Evolutionary conservation across 2,113 vertebrate species (phyloP), one percentile per base, ranked within the genome.

Genomic region (Malurus elegans): DNA sequence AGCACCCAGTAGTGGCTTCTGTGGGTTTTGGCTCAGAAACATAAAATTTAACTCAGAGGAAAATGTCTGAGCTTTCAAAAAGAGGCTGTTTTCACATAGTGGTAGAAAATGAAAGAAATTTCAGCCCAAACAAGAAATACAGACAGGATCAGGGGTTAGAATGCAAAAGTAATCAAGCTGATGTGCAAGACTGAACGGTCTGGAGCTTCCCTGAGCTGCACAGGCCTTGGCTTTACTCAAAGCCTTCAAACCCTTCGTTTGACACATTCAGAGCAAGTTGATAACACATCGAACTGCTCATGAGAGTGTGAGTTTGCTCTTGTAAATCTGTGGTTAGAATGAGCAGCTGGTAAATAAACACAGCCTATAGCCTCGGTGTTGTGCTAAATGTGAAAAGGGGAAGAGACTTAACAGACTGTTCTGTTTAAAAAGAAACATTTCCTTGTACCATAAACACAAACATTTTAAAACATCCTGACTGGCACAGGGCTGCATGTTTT

Each of bases 401-500:
- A 96, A 96, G 92, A 96, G 81, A 75, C 90, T 86, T 54, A 54
- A 70, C 51, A 95, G 79, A 19, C 83, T 84, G 89, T 96, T 96
- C 95, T 97, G 86, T 96, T 94, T 81, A 53, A 96, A 90, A 58
- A 67, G 80, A 85, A 96, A 48, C 60, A 57, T 96, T 96, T 97
- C 94, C 90, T 86, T 54, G 79, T 84, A 69, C 47, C 44, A 70
- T 91, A 88, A 86, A 80, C 32, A 42, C 1, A 9, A 88, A 24
- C 9, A 4, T 67, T 88, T 71, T 58, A 50, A 88, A 88, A 60
- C 38, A 21, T 34, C 8, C 29, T 0, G 1, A 26, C 80, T 7
- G 4, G 61, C 56, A 32, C 45, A 58, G 47, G 47, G 32, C 70
- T 69, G 42, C 1, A 2, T 50, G 50, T 21, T 88, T 70, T 82